phyloP scores from a whole-genome alignment of 1,140 invertebrate genomes.

The Cyclina sinensis region DNA sequence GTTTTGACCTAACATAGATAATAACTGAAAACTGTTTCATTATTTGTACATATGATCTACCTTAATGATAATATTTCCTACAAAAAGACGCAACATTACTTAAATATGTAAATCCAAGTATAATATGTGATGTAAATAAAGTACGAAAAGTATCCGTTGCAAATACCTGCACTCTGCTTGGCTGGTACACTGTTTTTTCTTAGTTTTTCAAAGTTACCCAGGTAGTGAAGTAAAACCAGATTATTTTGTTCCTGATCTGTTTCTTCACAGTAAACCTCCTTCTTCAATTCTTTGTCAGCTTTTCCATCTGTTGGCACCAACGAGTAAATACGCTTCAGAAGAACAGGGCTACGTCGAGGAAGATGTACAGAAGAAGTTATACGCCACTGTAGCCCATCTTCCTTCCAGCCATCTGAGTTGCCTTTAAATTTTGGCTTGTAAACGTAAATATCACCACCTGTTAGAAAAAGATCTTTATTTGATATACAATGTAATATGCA shows the following conservation, averaged over 20 bases:
- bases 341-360: neutral
- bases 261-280: conserved; percentile 3
- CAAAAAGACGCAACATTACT: no score
- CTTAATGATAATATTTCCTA: no score
- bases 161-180: neutral
- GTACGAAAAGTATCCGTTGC: no score
- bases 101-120: no score
- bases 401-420: neutral
- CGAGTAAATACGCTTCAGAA: conserved; percentile 4
- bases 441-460: conserved; percentile 29
- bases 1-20: no score
- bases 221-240: conserved; percentile 8
- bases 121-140: no score
- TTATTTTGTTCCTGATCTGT: neutral
- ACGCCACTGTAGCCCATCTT: conserved; percentile 21
- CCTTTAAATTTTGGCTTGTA: neutral
- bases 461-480: neutral
- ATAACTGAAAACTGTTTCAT: no score
- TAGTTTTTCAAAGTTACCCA: neutral
- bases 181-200: neutral
- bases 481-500: no score
- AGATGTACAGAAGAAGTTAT: conserved; percentile 2
- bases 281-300: neutral
- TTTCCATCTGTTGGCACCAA: neutral
- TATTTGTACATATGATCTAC: no score